Conservation (phyloP, 1,140 invertebrate species). For the Zaprionus taronus region DNA sequence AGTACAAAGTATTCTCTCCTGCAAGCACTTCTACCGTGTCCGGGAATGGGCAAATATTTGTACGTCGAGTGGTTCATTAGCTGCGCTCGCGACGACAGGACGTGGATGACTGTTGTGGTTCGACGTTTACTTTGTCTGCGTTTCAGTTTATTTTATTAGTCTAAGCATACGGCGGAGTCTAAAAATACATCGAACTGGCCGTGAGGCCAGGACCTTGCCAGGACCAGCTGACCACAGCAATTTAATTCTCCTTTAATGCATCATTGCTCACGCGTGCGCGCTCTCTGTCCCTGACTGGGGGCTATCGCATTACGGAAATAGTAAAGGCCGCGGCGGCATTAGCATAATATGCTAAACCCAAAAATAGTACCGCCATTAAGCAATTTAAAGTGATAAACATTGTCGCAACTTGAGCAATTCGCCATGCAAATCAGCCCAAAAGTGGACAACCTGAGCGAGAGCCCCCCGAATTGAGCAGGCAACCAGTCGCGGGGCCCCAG, state of each 20-base stretch:
- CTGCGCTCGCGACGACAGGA: constrained; percentile 21
- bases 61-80: constrained; percentile 50
- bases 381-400: constrained; percentile 69
- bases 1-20: neutral
- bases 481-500: neutral
- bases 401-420: constrained; percentile 38
- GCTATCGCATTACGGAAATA: constrained; percentile 47
- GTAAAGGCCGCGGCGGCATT: constrained; percentile 35
- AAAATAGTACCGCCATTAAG: constrained; percentile 70
- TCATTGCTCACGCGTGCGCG: constrained; percentile 9
- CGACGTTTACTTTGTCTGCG: constrained; percentile 17
- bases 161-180: constrained; percentile 21
- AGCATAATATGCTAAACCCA: constrained; percentile 58
- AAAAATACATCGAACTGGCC: constrained; percentile 63
- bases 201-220: constrained; percentile 26
- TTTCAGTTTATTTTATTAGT: constrained; percentile 52
- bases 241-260: constrained; percentile 29
- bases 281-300: neutral
- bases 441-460: constrained; percentile 1
- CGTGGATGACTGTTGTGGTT: constrained; percentile 13
- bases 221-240: constrained; percentile 21
- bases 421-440: constrained; percentile 35
- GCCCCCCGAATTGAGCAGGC: neutral
- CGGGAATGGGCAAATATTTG: constrained; percentile 54
- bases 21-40: constrained; percentile 24